Evolutionary conservation across 1,140 invertebrate genomes (phyloP), one percentile per base, ranked within the genome.

Genomic region (Drosophila pseudoananassae): DNA sequence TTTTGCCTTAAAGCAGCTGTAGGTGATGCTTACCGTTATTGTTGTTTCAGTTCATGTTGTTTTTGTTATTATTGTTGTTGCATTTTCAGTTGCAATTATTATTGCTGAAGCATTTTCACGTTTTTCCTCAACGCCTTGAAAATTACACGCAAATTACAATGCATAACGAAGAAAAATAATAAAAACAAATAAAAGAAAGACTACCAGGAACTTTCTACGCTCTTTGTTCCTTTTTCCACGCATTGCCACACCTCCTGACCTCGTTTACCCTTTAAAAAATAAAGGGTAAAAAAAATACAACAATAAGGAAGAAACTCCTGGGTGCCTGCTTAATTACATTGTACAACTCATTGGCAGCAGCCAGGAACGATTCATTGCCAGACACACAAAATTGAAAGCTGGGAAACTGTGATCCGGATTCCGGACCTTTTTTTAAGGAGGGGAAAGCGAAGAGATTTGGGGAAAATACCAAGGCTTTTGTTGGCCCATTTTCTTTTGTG

Each of bases 111-210:
- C 57, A 75, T 88, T 87, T 84, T 68, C 83, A 87, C 82, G 78
- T 82, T 82, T 43, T 68, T 40, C 47, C 38, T 17, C 70, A 56
- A 75, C 71, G 54, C 82, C 82, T 70, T 83, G 65, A 58, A 88
- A 88, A 87, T 88, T 88, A 76, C 69, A 76, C 83, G 82, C 65
- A 87, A 82, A 88, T 87, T 87, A 87, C 82, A 87, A 82, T 87
- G 74, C 74, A 87, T 78, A 85, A 76, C 53, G 73, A 75, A 70
- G 64, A 70, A 70, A 53, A 31, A 14, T 33, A 52, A 52, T 36
- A 51, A 20, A 17, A 15, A 60, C 45, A 47, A 74, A 65, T 52
- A 56, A 55, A 45, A 58, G 54, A 31, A 47, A 49, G 51, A 12
- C 27, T 53, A 45, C 20, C 33, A 54, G 46, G 10, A 43, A 56